A percentile compares a stretch with the other conserved stretches of the same genome.
phyloP scores from a whole-genome alignment of 37 sponge, comb jelly and placozoan species.

The Beroe ovata region DNA sequence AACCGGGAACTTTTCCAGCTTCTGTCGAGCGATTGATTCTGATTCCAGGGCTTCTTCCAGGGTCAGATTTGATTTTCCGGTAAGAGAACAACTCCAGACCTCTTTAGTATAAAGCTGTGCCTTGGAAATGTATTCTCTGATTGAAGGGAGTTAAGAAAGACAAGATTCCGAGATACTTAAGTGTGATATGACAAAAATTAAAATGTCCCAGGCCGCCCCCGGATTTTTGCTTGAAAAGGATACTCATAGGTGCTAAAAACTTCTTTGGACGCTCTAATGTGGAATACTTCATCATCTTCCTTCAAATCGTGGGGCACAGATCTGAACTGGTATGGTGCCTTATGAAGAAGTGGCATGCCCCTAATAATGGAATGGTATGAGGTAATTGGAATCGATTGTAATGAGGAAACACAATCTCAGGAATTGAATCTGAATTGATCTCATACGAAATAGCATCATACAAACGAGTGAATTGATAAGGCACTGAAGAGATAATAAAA shows the following conservation, averaged over 20 bases:
- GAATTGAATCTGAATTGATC: too few relatives aligned
- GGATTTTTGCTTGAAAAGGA: slow-evolving; percentile 30
- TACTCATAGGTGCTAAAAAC: slow-evolving; percentile 58
- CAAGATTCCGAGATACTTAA: not conserved
- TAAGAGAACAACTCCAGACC: slow-evolving; percentile 27
- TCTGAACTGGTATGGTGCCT: slow-evolving; percentile 62
- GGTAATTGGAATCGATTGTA: too few relatives aligned
- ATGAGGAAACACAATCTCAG: too few relatives aligned
- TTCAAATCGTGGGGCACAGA: slow-evolving; percentile 25
- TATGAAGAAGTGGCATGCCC: slow-evolving; percentile 43
- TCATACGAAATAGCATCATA: too few relatives aligned
- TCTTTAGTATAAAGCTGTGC: slow-evolving; percentile 59
- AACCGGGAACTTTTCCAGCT: slow-evolving; percentile 61
- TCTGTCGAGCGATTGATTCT: slow-evolving; percentile 2
- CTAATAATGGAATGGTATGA: not conserved
- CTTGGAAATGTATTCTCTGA: slow-evolving; percentile 49
- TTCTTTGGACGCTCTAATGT: slow-evolving; percentile 17
- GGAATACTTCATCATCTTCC: slow-evolving; percentile 58
- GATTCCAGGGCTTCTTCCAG: slow-evolving; percentile 57
- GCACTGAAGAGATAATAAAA: too few relatives aligned
- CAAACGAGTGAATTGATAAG: too few relatives aligned
- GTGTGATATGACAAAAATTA: not conserved
- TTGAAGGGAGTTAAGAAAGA: not conserved
- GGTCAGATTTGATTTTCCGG: slow-evolving; percentile 50
- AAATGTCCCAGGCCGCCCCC: too few relatives aligned